Percentiles rank a stretch among this genome's conserved stretches.
Evolutionary conservation across 2,797 vertebrate genomes (phyloP).

Genomic region (Varecia variegata): DNA sequence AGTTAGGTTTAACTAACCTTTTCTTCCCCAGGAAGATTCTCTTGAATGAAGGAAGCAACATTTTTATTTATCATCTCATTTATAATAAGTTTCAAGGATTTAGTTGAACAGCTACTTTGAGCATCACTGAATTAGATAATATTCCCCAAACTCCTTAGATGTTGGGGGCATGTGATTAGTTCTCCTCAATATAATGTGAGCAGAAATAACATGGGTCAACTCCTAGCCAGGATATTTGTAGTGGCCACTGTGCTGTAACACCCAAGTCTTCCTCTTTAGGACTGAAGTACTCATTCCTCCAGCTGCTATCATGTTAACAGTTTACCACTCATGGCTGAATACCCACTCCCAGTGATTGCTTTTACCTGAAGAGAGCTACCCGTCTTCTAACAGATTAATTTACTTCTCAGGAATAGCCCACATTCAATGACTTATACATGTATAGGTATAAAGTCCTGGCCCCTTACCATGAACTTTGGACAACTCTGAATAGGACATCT

Average conservation of each 20-base stretch:
- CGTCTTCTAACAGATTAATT: rapidly evolving
- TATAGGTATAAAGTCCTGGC: not conserved
- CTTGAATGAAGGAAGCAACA: not conserved
- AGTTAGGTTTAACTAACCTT: not conserved
- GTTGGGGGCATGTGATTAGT: not conserved
- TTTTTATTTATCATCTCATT: not conserved
- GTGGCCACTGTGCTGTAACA: no score
- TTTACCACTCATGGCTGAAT: not conserved
- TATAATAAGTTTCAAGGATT: not conserved
- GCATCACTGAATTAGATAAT: not conserved
- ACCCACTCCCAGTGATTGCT: not conserved
- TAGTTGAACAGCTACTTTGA: not conserved
- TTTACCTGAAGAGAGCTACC: not conserved
- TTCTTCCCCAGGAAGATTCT: not conserved
- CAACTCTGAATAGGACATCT: not conserved
- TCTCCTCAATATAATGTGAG: not conserved
- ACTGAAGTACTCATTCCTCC: not conserved
- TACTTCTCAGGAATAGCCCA: not conserved
- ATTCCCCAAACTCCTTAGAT: not conserved
- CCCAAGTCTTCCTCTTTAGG: not conserved
- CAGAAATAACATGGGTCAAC: not conserved
- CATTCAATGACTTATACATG: not conserved
- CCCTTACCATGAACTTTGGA: not conserved
- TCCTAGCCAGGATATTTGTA: not conserved
- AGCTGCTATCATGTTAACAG: not conserved